Evolutionary conservation across 2,797 vertebrate species (phyloP).

Genomic region (Labeo calbasu): DNA sequence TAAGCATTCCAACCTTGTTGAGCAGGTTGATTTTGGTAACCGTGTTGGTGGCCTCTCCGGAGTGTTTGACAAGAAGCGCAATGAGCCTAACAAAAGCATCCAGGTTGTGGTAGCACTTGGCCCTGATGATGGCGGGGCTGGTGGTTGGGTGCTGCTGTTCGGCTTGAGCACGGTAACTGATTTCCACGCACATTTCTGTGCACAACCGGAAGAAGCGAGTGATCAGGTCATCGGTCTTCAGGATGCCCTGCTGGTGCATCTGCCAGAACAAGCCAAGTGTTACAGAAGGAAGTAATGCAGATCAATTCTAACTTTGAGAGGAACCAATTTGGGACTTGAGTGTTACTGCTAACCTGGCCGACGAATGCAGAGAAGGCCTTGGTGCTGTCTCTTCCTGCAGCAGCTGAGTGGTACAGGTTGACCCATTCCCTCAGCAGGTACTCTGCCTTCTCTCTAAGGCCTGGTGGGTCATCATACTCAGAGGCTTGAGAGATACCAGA

Average conservation of each 20-base stretch:
- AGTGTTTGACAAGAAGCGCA: constrained; percentile 96
- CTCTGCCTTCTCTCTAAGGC: constrained; percentile 97
- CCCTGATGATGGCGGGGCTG: constrained; percentile 97
- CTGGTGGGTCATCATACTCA: constrained; percentile 97
- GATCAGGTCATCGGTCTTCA: constrained; percentile 99
- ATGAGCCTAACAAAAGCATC: constrained; percentile 98
- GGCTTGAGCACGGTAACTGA: constrained; percentile 96
- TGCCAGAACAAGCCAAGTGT: constrained; percentile 61
- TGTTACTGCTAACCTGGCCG: constrained; percentile 85
- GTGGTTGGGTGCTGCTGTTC: constrained; percentile 98
- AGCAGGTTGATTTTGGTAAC: constrained; percentile 99
- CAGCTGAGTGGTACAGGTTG: constrained; percentile 98
- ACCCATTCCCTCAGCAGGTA: constrained; percentile 99
- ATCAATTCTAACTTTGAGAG: not conserved
- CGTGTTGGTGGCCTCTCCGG: constrained; percentile 97
- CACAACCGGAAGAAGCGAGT: constrained; percentile 98
- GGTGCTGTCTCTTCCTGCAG: constrained; percentile 97
- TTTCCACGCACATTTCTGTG: constrained; percentile 99
- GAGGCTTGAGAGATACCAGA: constrained; percentile 99
- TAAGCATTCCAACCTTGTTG: constrained; percentile 86
- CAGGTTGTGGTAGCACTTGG: constrained; percentile 98
- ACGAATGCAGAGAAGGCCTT: constrained; percentile 99
- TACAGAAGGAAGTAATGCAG: not conserved
- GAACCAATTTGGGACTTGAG: not conserved
- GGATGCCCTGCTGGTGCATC: constrained; percentile 99